These are phyloP conservation scores for Spea multiplicata DNA, from an alignment of 2,113 vertebrate species.

Conservation along the genomic window DNA sequence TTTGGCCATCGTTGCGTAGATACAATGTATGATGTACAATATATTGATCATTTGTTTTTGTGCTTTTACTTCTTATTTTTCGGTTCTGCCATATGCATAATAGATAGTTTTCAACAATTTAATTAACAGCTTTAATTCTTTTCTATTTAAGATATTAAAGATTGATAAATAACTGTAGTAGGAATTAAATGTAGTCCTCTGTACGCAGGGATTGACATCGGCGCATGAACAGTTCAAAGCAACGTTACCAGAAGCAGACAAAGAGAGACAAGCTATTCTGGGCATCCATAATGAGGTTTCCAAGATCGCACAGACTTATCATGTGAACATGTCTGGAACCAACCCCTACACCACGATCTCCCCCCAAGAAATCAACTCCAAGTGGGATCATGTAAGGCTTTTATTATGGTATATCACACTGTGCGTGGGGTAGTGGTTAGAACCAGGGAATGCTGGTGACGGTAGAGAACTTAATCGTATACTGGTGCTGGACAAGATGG, in stretches of 20 bases:
- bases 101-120: no score
- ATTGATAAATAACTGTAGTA: no score
- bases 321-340: constrained; percentile 91
- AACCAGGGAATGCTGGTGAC: no score
- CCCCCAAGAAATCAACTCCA: constrained; percentile 91
- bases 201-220: constrained; percentile 84
- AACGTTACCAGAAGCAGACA: constrained; percentile 93
- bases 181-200: neutral
- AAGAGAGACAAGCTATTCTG: constrained; percentile 91
- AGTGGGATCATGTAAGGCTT: constrained; percentile 92
- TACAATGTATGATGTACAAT: no score
- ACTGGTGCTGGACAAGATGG: no score
- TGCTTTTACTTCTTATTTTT: no score
- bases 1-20: no score
- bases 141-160: no score
- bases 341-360: constrained; percentile 97
- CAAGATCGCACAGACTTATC: constrained; percentile 96
- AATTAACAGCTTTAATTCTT: no score
- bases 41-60: no score
- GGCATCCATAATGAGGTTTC: constrained; percentile 96
- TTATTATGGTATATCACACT: neutral
- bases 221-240: constrained; percentile 98
- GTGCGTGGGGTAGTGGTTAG: neutral
- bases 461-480: no score
- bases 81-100: no score